Percentiles rank a stretch among this genome's conserved stretches.
Conservation (phyloP, 2,797 vertebrate species). For the Pseudocheirus occidentalis region DNA sequence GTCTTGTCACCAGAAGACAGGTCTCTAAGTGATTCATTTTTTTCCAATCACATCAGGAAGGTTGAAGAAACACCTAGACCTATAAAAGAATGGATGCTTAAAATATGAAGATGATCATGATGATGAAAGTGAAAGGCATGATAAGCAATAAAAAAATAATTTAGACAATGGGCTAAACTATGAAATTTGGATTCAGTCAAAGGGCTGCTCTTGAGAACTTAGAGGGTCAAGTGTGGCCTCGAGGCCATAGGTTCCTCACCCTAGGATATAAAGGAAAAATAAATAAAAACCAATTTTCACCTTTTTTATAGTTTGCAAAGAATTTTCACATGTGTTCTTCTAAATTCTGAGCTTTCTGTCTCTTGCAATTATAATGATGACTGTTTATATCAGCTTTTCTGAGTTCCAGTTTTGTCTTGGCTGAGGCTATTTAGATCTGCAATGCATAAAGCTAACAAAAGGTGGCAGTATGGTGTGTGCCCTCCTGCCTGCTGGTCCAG, state of each 20-base stretch:
- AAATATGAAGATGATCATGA: background rate
- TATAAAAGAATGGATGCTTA: background rate
- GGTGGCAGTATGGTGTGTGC: conserved; percentile 68
- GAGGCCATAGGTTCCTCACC: too few species aligned
- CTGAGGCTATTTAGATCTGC: background rate
- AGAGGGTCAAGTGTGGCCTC: too few species aligned
- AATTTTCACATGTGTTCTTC: conserved; percentile 24
- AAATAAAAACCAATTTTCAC: background rate
- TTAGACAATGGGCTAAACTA: background rate
- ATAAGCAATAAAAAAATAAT: background rate
- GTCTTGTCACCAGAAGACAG: background rate
- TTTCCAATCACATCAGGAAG: background rate
- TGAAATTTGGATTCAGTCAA: too few species aligned
- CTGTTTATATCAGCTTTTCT: background rate
- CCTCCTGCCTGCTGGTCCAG: background rate
- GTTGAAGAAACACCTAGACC: background rate
- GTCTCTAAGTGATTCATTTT: background rate
- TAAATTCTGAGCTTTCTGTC: conserved; percentile 17
- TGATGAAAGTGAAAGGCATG: background rate
- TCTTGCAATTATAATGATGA: conserved; percentile 11
- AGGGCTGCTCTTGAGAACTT: too few species aligned
- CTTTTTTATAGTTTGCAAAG: background rate
- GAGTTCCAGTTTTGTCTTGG: background rate
- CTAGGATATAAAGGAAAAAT: background rate
- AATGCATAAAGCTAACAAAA: conserved; percentile 74